These are phyloP conservation scores for Vanacampus margaritifer DNA, from an alignment of 2,113 vertebrate genomes.

Conservation along the genomic window DNA sequence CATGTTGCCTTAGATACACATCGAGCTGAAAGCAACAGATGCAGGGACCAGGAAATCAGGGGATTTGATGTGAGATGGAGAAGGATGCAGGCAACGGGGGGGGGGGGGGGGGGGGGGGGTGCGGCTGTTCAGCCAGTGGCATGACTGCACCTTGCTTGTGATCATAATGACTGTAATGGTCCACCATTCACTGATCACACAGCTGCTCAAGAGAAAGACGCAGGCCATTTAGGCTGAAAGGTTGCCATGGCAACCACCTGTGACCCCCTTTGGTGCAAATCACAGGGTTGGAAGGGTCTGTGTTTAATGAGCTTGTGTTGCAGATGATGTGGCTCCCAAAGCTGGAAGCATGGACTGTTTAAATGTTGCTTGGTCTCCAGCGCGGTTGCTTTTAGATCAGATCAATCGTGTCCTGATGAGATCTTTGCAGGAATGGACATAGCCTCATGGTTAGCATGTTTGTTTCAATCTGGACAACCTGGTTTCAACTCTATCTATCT, in stretches of 20 bases:
- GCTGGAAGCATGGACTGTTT: not conserved
- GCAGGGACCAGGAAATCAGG: not conserved
- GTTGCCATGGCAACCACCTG: slow-evolving; percentile 58
- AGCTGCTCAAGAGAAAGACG: slow-evolving; percentile 34
- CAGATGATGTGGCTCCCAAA: not conserved
- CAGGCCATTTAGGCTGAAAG: slow-evolving; percentile 47
- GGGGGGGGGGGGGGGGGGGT: not conserved
- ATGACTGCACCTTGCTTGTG: slow-evolving; percentile 1
- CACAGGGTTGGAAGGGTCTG: slow-evolving; percentile 23
- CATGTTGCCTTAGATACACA: slow-evolving; percentile 47
- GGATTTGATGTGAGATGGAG: not conserved
- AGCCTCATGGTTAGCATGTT: too few relatives aligned
- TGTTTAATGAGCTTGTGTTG: slow-evolving; percentile 4
- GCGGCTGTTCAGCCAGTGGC: not conserved
- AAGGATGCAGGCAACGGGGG: too few relatives aligned
- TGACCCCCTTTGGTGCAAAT: slow-evolving; percentile 45
- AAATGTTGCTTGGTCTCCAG: not conserved
- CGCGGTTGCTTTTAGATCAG: not conserved
- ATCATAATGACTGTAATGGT: slow-evolving; percentile 22
- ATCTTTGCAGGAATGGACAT: too few relatives aligned
- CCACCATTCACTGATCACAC: slow-evolving; percentile 37
- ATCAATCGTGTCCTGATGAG: not conserved
- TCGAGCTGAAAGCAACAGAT: slow-evolving; percentile 16
- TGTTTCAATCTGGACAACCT: too few relatives aligned
- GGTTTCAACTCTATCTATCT: too few relatives aligned